Evolutionary conservation across 2,113 vertebrate genomes (phyloP).

Genomic region (Speoplatyrhinus poulsoni): DNA sequence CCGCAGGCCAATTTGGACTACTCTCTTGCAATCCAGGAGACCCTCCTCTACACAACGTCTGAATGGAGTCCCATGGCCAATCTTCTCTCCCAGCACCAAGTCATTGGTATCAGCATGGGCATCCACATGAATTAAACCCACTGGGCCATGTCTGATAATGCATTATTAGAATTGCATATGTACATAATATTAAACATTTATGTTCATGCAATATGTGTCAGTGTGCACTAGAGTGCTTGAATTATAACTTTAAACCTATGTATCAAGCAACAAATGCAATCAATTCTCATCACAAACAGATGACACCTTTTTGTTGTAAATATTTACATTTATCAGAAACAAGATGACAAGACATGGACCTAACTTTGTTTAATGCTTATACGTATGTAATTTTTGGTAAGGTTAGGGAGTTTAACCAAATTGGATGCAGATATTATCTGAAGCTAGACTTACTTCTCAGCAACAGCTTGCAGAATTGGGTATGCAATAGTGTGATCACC

Average conservation of each 20-base stretch:
- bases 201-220: too few species aligned
- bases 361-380: too few species aligned
- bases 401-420: too few species aligned
- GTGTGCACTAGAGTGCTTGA: too few species aligned
- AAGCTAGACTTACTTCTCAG: slow-evolving; percentile 81
- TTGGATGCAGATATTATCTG: not conserved
- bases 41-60: slow-evolving; percentile 88
- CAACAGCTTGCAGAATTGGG: slow-evolving; percentile 90
- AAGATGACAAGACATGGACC: too few species aligned
- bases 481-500: slow-evolving; percentile 94
- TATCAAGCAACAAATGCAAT: too few species aligned
- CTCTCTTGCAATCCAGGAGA: slow-evolving; percentile 85
- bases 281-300: too few species aligned
- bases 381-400: too few species aligned
- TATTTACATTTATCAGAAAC: too few species aligned
- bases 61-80: slow-evolving; percentile 87
- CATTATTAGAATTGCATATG: not conserved
- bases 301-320: too few species aligned
- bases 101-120: slow-evolving; percentile 87
- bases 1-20: slow-evolving; percentile 91
- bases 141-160: slow-evolving; percentile 80
- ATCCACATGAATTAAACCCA: slow-evolving; percentile 91
- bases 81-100: slow-evolving; percentile 82
- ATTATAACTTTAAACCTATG: too few species aligned
- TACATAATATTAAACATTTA: not conserved